Conservation (phyloP, 2,797 vertebrate genomes). For the Avahi laniger region DNA sequence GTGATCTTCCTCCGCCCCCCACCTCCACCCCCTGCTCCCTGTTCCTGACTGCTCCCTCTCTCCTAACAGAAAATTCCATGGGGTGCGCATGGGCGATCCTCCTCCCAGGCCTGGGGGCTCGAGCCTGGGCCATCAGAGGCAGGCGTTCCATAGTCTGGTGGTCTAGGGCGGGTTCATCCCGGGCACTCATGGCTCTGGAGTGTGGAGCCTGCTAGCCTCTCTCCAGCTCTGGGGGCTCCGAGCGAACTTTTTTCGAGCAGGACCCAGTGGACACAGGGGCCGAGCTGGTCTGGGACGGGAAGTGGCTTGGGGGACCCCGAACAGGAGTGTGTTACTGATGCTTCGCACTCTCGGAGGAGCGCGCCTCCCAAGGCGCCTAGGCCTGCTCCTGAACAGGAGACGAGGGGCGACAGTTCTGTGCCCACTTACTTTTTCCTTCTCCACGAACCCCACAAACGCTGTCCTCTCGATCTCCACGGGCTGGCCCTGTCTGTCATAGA, state of each 20-base stretch:
- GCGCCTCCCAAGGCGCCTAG: not conserved
- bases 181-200: not conserved
- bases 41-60: not conserved
- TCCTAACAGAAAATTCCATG: not conserved
- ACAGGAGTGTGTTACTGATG: not conserved
- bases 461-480: slow-evolving; percentile 99
- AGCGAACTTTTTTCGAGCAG: slow-evolving; percentile 44
- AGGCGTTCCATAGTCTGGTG: not conserved
- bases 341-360: not conserved
- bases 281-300: slow-evolving; percentile 49
- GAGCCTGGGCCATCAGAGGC: not conserved
- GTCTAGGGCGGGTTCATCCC: not conserved
- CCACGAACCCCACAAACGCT: slow-evolving; percentile 97
- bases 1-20: slow-evolving; percentile 6
- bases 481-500: slow-evolving; percentile 98
- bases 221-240: slow-evolving; percentile 8
- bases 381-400: slow-evolving; percentile 24
- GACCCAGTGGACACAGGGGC: not conserved
- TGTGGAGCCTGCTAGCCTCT: not conserved
- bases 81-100: not conserved
- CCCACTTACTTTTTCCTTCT: slow-evolving; percentile 97
- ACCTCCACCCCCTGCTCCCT: not conserved
- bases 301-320: not conserved
- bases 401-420: not conserved
- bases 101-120: not conserved